Evolutionary conservation across 1,140 invertebrate genomes (phyloP).

Genomic region (Alviniconcha marisindica): DNA sequence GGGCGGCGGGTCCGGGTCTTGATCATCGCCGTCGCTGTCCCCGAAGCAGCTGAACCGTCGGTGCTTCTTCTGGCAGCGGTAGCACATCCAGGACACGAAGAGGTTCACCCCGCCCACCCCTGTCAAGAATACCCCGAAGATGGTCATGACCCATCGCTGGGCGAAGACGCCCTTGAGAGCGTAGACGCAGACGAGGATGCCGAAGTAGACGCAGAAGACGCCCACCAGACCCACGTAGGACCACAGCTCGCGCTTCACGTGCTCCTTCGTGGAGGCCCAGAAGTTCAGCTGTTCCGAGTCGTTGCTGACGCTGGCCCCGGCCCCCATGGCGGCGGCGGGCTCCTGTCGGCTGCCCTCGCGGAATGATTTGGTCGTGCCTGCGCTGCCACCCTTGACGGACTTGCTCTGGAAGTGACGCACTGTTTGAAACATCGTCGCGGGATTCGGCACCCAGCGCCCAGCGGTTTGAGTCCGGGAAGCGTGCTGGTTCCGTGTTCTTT

Average conservation of each 20-base stretch:
- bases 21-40: neutral
- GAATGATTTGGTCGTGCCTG: neutral
- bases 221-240: constrained; percentile 31
- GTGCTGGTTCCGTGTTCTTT: too few relatives aligned
- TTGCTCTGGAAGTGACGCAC: neutral
- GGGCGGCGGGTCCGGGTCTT: neutral
- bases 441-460: too few relatives aligned
- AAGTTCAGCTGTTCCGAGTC: neutral
- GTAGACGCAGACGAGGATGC: constrained; percentile 26
- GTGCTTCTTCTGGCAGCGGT: constrained; percentile 27
- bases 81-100: constrained; percentile 23
- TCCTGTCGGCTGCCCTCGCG: neutral
- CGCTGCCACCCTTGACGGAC: neutral
- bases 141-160: constrained; percentile 21
- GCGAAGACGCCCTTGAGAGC: constrained; percentile 31
- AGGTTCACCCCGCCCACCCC: constrained; percentile 11
- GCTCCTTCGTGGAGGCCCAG: neutral
- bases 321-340: too few relatives aligned
- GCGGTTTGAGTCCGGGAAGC: too few relatives aligned
- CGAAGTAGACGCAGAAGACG: constrained; percentile 33
- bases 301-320: neutral
- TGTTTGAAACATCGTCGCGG: neutral
- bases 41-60: constrained; percentile 10
- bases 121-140: constrained; percentile 27
- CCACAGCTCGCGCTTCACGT: constrained; percentile 29